These are phyloP conservation scores for Melinaea marsaeus DNA, from an alignment of 2,888 invertebrate species.

Conservation along the genomic window DNA sequence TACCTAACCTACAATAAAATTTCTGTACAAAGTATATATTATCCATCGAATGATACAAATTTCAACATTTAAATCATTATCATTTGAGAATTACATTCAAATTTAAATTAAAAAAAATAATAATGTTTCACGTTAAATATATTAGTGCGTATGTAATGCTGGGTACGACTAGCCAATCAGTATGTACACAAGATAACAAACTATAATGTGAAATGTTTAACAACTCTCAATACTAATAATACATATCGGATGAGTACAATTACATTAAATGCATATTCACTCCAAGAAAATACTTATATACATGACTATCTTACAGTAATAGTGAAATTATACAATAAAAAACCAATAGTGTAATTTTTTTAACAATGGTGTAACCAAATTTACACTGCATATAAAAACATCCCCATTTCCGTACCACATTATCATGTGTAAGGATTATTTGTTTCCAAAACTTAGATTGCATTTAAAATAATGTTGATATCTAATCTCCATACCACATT, in stretches of 20 bases:
- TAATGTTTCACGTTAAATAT: background rate
- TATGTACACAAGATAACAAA: constrained; percentile 39
- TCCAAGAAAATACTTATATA: constrained; percentile 61
- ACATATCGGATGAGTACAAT: constrained; percentile 50
- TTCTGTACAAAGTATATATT: constrained; percentile 59
- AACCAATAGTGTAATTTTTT: constrained; percentile 16
- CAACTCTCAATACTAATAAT: constrained; percentile 25
- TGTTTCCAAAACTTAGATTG: no score
- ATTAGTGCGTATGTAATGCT: constrained; percentile 35
- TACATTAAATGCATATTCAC: constrained; percentile 73
- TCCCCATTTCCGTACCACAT: no score
- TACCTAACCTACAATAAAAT: constrained; percentile 69
- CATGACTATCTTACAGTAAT: constrained; percentile 45
- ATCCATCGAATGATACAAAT: constrained; percentile 26
- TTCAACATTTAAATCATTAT: constrained; percentile 4
- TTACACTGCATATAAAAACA: background rate
- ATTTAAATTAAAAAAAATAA: background rate
- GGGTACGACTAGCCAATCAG: constrained; percentile 65
- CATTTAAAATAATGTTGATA: no score
- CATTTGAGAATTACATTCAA: background rate
- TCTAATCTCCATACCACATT: no score
- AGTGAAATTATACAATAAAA: constrained; percentile 19
- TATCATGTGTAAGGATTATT: no score
- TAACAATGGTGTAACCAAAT: background rate
- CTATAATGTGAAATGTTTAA: constrained; percentile 26